These are phyloP conservation scores for Drosophila pallidifrons DNA, from an alignment of 1,140 invertebrate genomes.

Conservation along the genomic window DNA sequence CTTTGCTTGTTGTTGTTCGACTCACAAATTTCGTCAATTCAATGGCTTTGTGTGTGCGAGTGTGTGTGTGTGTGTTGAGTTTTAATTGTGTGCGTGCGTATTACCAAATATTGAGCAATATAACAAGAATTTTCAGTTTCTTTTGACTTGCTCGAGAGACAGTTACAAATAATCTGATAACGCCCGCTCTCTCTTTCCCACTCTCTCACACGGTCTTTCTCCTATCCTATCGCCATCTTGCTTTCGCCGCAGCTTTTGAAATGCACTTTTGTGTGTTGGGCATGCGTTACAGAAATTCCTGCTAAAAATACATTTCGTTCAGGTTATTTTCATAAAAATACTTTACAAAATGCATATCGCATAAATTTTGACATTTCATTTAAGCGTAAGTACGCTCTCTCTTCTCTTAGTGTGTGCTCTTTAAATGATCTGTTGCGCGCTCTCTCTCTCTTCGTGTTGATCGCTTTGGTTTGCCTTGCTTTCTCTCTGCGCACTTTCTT, in stretches of 20 bases:
- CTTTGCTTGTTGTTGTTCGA: conserved; percentile 64
- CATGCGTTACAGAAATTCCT: conserved; percentile 55
- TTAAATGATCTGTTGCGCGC: background rate
- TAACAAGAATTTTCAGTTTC: conserved; percentile 79
- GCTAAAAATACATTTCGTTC: conserved; percentile 71
- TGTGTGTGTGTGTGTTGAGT: conserved; percentile 29
- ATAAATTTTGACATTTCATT: conserved; percentile 46
- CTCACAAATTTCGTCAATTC: conserved; percentile 81
- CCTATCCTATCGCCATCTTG: background rate
- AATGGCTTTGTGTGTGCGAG: conserved; percentile 63
- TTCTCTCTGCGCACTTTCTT: conserved; percentile 37
- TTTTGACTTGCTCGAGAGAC: conserved; percentile 65
- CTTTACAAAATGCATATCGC: conserved; percentile 70
- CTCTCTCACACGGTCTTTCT: background rate
- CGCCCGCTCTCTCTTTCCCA: conserved; percentile 18
- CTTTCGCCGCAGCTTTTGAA: conserved; percentile 24
- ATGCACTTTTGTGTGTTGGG: conserved; percentile 33
- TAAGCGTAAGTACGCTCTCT: conserved; percentile 11
- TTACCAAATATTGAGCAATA: conserved; percentile 83
- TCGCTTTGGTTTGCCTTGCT: conserved; percentile 15
- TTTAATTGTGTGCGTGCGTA: conserved; percentile 47
- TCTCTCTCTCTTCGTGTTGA: conserved; percentile 35
- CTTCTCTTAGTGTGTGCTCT: conserved; percentile 43
- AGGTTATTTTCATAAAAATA: conserved; percentile 55
- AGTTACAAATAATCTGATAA: conserved; percentile 57